A percentile compares a stretch with the other conserved stretches of the same genome.
Conservation (phyloP, 2,113 vertebrate genomes). For the Argyrosomus japonicus region DNA sequence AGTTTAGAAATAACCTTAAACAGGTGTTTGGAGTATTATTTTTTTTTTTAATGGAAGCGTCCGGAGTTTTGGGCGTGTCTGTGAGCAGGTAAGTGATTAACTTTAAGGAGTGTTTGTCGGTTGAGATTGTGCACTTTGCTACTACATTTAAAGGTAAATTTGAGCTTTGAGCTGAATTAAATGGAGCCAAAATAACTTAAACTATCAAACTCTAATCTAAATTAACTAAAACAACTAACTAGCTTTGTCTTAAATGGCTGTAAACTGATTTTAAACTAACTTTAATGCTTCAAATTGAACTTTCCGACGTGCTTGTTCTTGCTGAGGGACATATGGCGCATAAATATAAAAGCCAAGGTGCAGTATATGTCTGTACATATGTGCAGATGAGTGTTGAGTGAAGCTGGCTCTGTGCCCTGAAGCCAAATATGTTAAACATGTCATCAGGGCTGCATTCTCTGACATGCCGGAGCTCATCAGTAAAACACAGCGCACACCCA, state of each 20-base stretch:
- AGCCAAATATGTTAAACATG: constrained; percentile 49
- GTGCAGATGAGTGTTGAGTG: not conserved
- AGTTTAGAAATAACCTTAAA: not conserved
- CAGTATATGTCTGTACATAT: not conserved
- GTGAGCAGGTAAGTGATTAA: constrained; percentile 57
- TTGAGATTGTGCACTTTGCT: not conserved
- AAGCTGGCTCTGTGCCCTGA: constrained; percentile 5
- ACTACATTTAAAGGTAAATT: not conserved
- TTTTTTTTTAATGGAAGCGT: constrained; percentile 2
- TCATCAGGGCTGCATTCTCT: constrained; percentile 66
- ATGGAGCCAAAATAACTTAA: not conserved
- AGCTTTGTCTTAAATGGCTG: rapidly evolving
- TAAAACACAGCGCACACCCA: constrained; percentile 7
- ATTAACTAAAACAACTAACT: not conserved
- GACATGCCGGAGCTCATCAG: constrained; percentile 71
- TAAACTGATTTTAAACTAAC: not conserved
- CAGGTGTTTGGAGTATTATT: constrained; percentile 45
- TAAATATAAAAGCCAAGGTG: not conserved
- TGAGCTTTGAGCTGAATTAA: no score
- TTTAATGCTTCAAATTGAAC: not conserved
- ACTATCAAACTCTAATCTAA: not conserved
- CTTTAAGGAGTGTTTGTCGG: constrained; percentile 2
- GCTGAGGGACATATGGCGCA: not conserved
- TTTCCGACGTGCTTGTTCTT: not conserved
- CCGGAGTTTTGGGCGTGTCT: constrained; percentile 54